Conservation (phyloP, 1,140 invertebrate genomes). For the Diploscapter pachys region DNA sequence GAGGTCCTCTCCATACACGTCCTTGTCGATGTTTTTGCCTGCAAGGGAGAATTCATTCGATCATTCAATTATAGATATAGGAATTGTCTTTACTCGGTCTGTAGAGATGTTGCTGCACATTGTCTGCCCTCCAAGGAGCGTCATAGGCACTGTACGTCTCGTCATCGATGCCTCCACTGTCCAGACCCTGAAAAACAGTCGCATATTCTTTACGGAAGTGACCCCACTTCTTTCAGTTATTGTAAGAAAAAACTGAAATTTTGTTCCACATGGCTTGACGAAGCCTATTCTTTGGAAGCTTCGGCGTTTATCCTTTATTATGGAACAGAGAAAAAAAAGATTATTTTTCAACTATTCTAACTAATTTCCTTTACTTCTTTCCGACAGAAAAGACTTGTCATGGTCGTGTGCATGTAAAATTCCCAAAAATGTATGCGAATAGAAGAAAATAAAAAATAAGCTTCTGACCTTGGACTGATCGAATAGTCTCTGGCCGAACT, state of each 20-base stretch:
- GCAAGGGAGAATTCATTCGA: too few species aligned
- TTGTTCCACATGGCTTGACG: too few species aligned
- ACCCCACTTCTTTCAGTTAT: too few species aligned
- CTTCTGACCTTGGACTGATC: slow-evolving; percentile 74
- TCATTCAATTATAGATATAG: slow-evolving; percentile 4
- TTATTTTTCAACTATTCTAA: background rate
- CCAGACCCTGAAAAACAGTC: slow-evolving; percentile 71
- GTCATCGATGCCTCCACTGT: slow-evolving; percentile 92
- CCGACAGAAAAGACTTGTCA: too few species aligned
- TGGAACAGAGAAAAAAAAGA: background rate
- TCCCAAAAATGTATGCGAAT: too few species aligned
- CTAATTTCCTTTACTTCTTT: too few species aligned
- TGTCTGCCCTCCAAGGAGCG: slow-evolving; percentile 72
- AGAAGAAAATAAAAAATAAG: too few species aligned
- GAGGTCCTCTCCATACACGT: slow-evolving; percentile 82
- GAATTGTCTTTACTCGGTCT: slow-evolving; percentile 72
- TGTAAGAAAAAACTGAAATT: too few species aligned
- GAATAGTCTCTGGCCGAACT: slow-evolving; percentile 93
- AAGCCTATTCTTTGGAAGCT: too few species aligned
- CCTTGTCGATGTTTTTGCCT: slow-evolving; percentile 70
- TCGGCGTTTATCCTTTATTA: too few species aligned
- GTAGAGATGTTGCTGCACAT: slow-evolving; percentile 83
- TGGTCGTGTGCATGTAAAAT: too few species aligned
- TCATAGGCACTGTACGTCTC: slow-evolving; percentile 98
- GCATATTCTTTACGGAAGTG: too few species aligned